Evolutionary conservation across 2,113 vertebrate species (phyloP), one percentile per base, ranked within the genome.

Genomic region (Apaloderma vittatum): DNA sequence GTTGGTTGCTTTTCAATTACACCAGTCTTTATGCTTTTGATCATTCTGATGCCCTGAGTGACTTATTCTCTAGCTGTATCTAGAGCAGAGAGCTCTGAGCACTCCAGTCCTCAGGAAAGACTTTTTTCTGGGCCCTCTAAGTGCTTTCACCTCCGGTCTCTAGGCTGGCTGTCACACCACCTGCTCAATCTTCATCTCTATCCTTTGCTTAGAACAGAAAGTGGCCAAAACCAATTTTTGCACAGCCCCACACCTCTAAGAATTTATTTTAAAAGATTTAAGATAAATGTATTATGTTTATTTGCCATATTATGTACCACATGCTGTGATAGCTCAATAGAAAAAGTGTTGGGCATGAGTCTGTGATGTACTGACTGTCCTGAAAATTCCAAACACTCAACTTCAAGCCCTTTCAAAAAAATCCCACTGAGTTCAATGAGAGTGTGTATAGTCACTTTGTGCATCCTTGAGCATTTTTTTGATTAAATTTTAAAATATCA

Each of bases 361-460:
- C 43, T 48, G 22, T 49, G 57, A 74, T 74, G 57, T 22, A 30
- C 51, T 8, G 20, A 77, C 14, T 52, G 11, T 4, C 30, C 48
- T 46, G 52, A 76, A 61, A 72, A 65, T 8, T 26, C 49, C 74
- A 59, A 63, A 54, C 12, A 6, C 37, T 57, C 43, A 2, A 55
- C 58, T 88, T 68, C 51, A 34, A 77, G 37, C 34, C 58, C 74
- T 68, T 90, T 40, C 63, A 48, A 59, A 92, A 66, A 75, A 36
- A 40, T 51, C 83, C 45, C 79, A 55, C 20, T 43, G 74, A 59
- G 54, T 90, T 90, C 74, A 94, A 55, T 72, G 86, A 88, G 54
- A 55, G 54, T 29, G 15, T 34, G 22, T 52, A 54, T 8, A 80
- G 36, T 36, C 49, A 63, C 30, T 73, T 21, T 43, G 59, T 55